Evolutionary conservation across 1,140 invertebrate species (phyloP), one percentile per base, ranked within the genome.

Genomic region (Drosophila kanapiae): DNA sequence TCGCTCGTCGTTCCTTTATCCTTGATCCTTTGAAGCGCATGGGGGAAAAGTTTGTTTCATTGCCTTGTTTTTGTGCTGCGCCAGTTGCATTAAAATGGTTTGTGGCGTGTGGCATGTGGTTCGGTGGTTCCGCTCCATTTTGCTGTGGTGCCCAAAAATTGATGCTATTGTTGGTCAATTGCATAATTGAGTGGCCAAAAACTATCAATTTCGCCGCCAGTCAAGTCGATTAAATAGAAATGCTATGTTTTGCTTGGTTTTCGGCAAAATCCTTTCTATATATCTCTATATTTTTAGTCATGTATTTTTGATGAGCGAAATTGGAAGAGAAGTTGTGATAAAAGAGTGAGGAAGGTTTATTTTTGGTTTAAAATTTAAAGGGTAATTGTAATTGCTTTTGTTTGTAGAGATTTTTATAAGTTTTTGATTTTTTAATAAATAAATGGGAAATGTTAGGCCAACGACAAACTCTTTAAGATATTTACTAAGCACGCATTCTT

Each of bases 161-260:
- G 37, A 53, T 64, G 65, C 54, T 69, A 51, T 72, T 61, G 45
- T 60, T 56, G 35, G 56, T 16, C 5, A 78, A 82, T 78, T 82
- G 69, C 75, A 82, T 78, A 82, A 82, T 82, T 82, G 59, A 82
- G 60, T 45, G 62, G 49, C 53, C 62, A 27, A 77, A 77, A 76
- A 62, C 51, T 42, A 33, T 59, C 11, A 76, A 61, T 58, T 59
- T n/a, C 37, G 45, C 60, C 60, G 47, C 29, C 59, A 51, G 59
- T 69, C 47, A 63, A 69, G 49, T 29, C 45, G 27, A 35, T 69
- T 51, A 38, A 63, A 63, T 35, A 31, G n/a, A 51, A 64, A 37
- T 47, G 27, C 27, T 5, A 9, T 31, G 9, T 33, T 54, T 54
- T 31, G 9, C 10, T 14, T 29, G 23, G 13, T 7, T 40, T 40